phyloP scores from a whole-genome alignment of 1,140 invertebrate genomes.

The Cherax destructor region DNA sequence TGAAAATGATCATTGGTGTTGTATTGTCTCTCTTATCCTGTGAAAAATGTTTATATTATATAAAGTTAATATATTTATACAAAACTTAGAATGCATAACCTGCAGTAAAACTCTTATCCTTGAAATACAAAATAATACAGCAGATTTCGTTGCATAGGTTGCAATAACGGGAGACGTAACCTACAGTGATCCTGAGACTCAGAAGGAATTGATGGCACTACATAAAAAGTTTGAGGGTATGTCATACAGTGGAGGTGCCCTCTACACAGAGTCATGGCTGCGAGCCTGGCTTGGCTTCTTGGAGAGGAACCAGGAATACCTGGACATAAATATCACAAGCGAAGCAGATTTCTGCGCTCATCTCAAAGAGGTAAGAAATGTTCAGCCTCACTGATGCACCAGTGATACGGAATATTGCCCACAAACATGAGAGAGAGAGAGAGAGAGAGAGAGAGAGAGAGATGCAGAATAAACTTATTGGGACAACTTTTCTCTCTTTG shows the following conservation, averaged over 20 bases:
- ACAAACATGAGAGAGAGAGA: no score
- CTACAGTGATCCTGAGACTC: slow-evolving; percentile 88
- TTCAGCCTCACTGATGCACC: no score
- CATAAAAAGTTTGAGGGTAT: slow-evolving; percentile 88
- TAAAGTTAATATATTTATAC: background rate
- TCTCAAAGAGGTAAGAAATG: slow-evolving; percentile 81
- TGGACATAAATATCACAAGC: slow-evolving; percentile 84
- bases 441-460: no score
- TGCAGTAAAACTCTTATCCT: background rate
- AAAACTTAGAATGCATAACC: background rate
- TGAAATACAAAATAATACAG: background rate
- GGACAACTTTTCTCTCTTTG: no score
- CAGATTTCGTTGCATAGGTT: slow-evolving; percentile 80
- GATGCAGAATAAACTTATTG: no score
- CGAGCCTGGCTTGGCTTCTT: slow-evolving; percentile 88
- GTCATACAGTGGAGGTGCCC: slow-evolving; percentile 83
- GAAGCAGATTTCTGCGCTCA: slow-evolving; percentile 85
- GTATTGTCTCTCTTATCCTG: background rate
- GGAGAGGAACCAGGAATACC: slow-evolving; percentile 83
- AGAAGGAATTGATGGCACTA: slow-evolving; percentile 86
- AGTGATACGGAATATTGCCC: no score
- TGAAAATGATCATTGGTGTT: background rate
- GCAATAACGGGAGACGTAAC: slow-evolving; percentile 89
- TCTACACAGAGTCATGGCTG: slow-evolving; percentile 94
- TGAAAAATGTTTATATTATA: background rate